Evolutionary conservation across 2,113 vertebrate genomes (phyloP).

Genomic region (Benitochromis conjunctus): DNA sequence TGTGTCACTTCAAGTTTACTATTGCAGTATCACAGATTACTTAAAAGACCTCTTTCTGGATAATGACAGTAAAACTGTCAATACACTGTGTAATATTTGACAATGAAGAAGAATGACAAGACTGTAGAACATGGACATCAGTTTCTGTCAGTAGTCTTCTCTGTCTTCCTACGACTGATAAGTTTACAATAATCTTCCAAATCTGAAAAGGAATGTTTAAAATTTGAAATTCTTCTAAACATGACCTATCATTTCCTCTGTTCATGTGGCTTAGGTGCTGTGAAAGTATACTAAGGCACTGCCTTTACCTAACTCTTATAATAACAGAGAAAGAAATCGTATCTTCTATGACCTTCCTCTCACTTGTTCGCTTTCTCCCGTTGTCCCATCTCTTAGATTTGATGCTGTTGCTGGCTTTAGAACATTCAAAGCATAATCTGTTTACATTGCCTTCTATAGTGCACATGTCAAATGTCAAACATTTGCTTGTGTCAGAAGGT

Average conservation of each 20-base stretch:
- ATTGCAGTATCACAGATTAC: neutral
- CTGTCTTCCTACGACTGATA: neutral
- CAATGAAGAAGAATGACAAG: neutral
- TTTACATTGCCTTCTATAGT: neutral
- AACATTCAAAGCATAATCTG: too few relatives aligned
- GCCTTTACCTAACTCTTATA: neutral
- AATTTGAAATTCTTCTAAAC: neutral
- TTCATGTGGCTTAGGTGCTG: neutral
- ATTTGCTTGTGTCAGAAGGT: neutral
- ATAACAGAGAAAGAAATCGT: neutral
- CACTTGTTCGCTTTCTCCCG: neutral
- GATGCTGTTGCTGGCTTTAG: neutral
- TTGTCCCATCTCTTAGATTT: neutral
- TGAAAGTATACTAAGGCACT: neutral
- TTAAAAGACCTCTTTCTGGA: neutral
- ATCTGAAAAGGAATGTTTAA: neutral
- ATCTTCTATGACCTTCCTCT: rapidly evolving
- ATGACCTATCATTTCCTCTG: neutral
- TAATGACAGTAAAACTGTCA: neutral
- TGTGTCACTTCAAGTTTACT: neutral
- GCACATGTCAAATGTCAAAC: too few relatives aligned
- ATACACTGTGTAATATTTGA: neutral
- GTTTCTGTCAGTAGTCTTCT: neutral
- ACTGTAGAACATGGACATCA: neutral
- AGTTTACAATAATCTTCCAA: neutral